phyloP scores from a whole-genome alignment of 2,113 vertebrate species.

The Protobothrops flavoviridis region DNA sequence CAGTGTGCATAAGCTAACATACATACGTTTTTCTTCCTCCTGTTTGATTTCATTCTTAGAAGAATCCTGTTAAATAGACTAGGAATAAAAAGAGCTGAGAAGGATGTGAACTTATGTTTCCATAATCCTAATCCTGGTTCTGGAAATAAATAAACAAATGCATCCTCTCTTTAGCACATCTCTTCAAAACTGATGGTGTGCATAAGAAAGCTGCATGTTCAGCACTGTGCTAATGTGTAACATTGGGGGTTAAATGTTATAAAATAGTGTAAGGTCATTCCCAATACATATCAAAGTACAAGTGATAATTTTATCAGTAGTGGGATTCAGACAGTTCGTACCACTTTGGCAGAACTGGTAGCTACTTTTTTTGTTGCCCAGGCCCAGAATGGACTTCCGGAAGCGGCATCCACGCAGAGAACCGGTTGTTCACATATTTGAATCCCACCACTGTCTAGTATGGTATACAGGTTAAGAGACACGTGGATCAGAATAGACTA shows the following conservation, averaged over 20 bases:
- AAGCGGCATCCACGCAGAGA: too few species aligned
- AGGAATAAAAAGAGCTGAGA: neutral
- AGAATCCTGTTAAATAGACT: neutral
- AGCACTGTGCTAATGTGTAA: neutral
- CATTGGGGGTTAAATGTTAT: neutral
- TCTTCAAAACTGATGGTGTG: neutral
- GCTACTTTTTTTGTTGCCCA: too few species aligned
- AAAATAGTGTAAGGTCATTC: neutral
- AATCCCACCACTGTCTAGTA: too few species aligned
- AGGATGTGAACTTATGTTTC: neutral
- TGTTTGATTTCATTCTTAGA: neutral
- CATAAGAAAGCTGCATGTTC: neutral
- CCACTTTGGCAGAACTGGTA: too few species aligned
- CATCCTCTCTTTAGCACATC: neutral
- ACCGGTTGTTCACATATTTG: too few species aligned
- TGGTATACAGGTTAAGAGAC: neutral
- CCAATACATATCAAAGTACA: neutral
- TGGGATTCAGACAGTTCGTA: too few species aligned
- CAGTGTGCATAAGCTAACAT: neutral
- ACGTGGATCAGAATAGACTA: neutral
- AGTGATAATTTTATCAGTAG: neutral
- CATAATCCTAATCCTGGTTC: neutral
- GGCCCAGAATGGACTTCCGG: too few species aligned
- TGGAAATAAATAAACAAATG: neutral
- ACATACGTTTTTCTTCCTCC: neutral